Evolutionary conservation across 2,797 vertebrate genomes (phyloP).

Genomic region (Erethizon dorsatum): DNA sequence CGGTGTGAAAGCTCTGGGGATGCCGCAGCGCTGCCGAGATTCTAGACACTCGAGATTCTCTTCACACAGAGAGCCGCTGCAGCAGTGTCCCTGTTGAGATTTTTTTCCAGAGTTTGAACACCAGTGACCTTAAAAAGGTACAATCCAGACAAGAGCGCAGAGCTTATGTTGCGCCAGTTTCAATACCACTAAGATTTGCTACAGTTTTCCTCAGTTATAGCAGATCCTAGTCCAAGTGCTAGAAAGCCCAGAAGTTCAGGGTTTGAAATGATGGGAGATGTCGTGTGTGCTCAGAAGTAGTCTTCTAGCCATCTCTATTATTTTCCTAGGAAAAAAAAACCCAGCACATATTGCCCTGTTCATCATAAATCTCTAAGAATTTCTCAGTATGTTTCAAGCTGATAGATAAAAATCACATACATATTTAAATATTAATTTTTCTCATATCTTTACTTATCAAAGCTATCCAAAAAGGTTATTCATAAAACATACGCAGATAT

Average conservation of each 20-base stretch:
- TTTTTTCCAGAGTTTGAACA: slow-evolving; percentile 50
- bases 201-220: background rate
- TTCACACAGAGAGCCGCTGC: background rate
- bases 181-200: background rate
- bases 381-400: slow-evolving; percentile 52
- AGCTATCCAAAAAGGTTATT: slow-evolving; percentile 32
- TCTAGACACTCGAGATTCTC: background rate
- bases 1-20: background rate
- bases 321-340: background rate
- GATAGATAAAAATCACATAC: background rate
- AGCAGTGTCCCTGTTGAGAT: background rate
- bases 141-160: slow-evolving; percentile 40
- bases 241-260: background rate
- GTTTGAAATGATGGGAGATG: background rate
- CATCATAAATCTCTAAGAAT: background rate
- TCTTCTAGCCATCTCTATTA: background rate
- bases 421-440: slow-evolving; percentile 46
- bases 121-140: slow-evolving; percentile 12
- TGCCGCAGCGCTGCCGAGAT: background rate
- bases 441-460: slow-evolving; percentile 18
- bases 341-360: background rate
- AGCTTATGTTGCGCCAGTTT: background rate
- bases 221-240: background rate
- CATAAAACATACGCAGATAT: slow-evolving; percentile 42
- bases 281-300: background rate